phyloP scores from a whole-genome alignment of 2,113 vertebrate genomes.

The Pelodiscus sinensis region DNA sequence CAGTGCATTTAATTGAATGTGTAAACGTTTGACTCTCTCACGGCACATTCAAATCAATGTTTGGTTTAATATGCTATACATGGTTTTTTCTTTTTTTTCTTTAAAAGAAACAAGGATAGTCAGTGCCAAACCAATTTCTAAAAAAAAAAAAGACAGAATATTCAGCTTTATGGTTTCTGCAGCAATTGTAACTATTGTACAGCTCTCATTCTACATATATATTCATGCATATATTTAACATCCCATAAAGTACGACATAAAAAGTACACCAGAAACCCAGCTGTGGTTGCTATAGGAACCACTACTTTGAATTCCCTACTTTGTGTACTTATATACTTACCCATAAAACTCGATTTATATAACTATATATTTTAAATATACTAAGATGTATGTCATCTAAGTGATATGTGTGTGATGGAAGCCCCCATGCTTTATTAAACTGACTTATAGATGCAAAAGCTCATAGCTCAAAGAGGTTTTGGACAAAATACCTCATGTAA shows the following conservation, averaged over 20 bases:
- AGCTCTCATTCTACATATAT: neutral
- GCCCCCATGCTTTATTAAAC: no score
- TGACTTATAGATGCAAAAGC: no score
- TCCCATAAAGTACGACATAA: neutral
- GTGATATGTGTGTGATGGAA: neutral
- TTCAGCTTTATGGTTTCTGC: neutral
- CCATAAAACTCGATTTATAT: neutral
- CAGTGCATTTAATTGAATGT: neutral
- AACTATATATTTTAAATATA: slow-evolving; percentile 1
- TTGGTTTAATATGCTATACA: neutral
- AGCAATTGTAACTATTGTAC: neutral
- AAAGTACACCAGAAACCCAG: neutral
- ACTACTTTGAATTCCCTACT: neutral
- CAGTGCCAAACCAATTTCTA: neutral
- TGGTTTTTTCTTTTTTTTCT: neutral
- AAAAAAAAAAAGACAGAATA: neutral
- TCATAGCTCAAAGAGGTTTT: no score
- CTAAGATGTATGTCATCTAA: neutral
- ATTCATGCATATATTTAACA: slow-evolving; percentile 21
- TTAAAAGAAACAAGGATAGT: neutral
- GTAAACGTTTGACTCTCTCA: neutral
- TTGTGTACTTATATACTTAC: slow-evolving; percentile 9
- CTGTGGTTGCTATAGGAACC: neutral
- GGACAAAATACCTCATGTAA: no score
- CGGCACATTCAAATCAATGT: neutral